Base-by-base conservation (phyloP, 1,140 invertebrate genomes). In the Liolophura sinensis region DNA sequence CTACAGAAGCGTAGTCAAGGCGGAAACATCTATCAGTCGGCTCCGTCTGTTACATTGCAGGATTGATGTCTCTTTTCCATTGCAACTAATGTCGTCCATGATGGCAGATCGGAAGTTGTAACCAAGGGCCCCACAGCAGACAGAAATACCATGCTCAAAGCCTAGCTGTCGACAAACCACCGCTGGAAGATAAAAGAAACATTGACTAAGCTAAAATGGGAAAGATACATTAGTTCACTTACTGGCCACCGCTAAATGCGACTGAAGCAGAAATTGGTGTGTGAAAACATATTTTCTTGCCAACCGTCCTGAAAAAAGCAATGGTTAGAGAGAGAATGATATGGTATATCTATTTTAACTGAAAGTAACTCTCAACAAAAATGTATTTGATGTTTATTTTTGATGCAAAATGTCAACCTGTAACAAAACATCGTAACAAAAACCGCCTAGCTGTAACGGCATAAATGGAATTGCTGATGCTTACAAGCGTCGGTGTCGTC, bases 151-250 rank as follows among this genome's bases (percentile, higher is more conserved):
- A 46, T 69, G 48, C 24, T 72, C 63, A 62, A 64, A 75, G 15
- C 78, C 78, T 7, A 81, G 64, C 27, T 68, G 66, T 65, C 69
- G 58, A 62, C 80, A 82, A 9, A 73, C 75, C 0, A 80, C 78
- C 50, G 65, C 78, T 78, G 64, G 46, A 67, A 64, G 22, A 57
- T 46, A 55, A 27, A 47, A 55, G 55, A 48, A 56, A 9, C 48
- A 48, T 5, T 25, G 61, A 56, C 48, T 15, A 6, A 40, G 27
- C 20, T n/a, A 15, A 52, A 54, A 61, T 16, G 15, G 20, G 40
- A 14, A 31, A n/a, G n/a, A n/a, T n/a, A n/a, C n/a, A n/a, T n/a
- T n/a, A n/a, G n/a, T n/a, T n/a, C n/a, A n/a, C n/a, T n/a, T n/a
- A n/a, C n/a, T n/a, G n/a, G n/a, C n/a, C n/a, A n/a, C n/a, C n/a